phyloP scores from a whole-genome alignment of 2,113 vertebrate species.

The Trogon melanurus region DNA sequence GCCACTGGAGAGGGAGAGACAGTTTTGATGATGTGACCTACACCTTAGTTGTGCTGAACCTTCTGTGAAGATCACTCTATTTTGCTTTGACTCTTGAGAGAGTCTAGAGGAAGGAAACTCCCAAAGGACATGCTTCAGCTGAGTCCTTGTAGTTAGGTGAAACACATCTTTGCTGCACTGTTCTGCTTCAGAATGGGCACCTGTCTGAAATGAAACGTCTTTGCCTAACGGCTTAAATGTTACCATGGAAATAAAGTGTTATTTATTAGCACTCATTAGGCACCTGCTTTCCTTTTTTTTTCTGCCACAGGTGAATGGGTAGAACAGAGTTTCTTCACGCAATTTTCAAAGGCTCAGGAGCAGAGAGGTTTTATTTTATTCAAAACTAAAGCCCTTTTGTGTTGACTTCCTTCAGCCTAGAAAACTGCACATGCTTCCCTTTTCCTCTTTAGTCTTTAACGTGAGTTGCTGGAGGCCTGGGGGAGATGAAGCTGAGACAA shows the following conservation, averaged over 20 bases:
- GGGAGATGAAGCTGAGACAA: not conserved
- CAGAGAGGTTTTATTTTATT: not conserved
- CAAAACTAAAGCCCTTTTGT: not conserved
- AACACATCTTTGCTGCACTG: not conserved
- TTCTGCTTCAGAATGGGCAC: not conserved
- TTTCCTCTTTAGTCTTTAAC: not conserved
- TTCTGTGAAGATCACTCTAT: not conserved
- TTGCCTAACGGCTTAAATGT: not conserved
- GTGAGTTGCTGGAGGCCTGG: not conserved
- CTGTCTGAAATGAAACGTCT: not conserved
- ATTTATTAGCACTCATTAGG: constrained; percentile 12
- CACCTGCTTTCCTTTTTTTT: not conserved
- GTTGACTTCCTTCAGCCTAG: not conserved
- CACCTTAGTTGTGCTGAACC: not conserved
- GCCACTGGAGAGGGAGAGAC: not conserved
- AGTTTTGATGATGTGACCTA: not conserved
- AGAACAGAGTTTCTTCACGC: not conserved
- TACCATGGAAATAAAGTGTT: constrained; percentile 29
- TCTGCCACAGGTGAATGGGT: not conserved
- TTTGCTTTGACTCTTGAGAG: not conserved
- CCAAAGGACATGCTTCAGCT: not conserved
- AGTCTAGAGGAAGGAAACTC: not conserved
- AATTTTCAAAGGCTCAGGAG: not conserved
- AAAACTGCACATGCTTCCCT: not conserved
- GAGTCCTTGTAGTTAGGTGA: not conserved